phyloP scores from a whole-genome alignment of 2,113 vertebrate genomes.

The human (Homo sapiens) region DNA sequence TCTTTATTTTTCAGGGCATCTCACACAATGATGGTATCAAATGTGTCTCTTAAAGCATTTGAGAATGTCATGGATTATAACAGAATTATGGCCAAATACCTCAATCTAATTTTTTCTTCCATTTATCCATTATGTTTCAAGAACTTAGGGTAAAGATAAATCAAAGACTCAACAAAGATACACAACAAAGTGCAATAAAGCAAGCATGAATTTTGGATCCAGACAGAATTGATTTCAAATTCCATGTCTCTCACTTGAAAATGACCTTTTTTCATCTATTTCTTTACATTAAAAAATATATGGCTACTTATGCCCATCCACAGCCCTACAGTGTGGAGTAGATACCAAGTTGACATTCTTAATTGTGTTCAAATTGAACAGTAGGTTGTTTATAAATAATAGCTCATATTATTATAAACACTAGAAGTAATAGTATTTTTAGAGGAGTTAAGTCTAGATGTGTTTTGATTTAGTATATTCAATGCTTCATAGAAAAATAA shows the following conservation, averaged over 20 bases:
- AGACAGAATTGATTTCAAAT: neutral
- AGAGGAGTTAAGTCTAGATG: neutral
- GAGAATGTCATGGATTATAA: neutral
- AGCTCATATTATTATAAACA: neutral
- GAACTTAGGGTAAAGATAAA: neutral
- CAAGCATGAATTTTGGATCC: neutral
- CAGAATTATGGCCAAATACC: neutral
- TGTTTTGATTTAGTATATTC: neutral
- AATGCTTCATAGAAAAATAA: neutral
- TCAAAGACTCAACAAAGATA: neutral
- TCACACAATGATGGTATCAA: neutral
- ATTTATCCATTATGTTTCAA: neutral
- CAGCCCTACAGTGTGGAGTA: fast-evolving
- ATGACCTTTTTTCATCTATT: neutral
- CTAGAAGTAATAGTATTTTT: neutral
- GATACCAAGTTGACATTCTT: neutral
- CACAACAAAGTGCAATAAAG: neutral
- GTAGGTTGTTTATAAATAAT: too few relatives aligned
- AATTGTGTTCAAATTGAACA: neutral
- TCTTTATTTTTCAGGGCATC: neutral
- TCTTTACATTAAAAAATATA: neutral
- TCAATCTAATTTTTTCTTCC: neutral
- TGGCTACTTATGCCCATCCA: too few relatives aligned
- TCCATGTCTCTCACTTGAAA: neutral
- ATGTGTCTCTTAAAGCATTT: neutral